Evolutionary conservation across 2,797 vertebrate genomes (phyloP).

Genomic region (Rallus crepitans): DNA sequence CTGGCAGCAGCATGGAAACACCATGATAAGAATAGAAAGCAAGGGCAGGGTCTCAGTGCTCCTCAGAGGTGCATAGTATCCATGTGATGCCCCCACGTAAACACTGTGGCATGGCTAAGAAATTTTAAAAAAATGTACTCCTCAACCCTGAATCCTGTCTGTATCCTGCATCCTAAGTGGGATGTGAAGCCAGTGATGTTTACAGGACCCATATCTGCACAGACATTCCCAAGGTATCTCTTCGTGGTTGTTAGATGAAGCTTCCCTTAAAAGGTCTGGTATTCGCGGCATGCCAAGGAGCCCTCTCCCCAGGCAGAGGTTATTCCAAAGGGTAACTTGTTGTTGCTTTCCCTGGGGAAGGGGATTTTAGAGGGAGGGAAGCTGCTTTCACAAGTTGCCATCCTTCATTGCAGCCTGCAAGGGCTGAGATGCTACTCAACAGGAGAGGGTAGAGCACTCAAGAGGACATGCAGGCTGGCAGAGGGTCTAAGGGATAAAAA

Average conservation of each 20-base stretch:
- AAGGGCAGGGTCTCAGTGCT: not conserved
- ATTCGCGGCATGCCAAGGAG: not conserved
- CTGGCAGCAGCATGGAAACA: conserved; percentile 7
- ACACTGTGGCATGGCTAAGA: not conserved
- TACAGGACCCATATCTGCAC: rapidly evolving
- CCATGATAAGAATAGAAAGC: conserved; percentile 22
- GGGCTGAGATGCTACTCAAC: not conserved
- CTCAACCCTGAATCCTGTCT: not conserved
- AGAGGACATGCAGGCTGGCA: rapidly evolving
- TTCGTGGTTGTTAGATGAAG: rapidly evolving
- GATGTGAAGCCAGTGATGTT: not conserved
- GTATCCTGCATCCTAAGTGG: not conserved
- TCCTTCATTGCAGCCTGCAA: rapidly evolving
- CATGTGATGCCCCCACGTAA: not conserved
- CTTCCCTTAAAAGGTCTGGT: conserved; percentile 69
- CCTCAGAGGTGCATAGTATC: not conserved
- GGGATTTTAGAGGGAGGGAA: not conserved
- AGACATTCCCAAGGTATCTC: conserved; percentile 33
- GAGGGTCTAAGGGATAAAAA: not conserved
- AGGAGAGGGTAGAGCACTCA: not conserved
- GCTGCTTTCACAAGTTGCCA: rapidly evolving
- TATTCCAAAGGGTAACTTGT: not conserved
- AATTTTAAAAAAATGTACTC: rapidly evolving
- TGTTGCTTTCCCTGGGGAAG: not conserved
- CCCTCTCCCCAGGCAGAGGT: conserved; percentile 20